Percentiles rank a stretch among this genome's conserved stretches.
phyloP scores from a whole-genome alignment of 2,797 vertebrate genomes.

The Acomys russatus region DNA sequence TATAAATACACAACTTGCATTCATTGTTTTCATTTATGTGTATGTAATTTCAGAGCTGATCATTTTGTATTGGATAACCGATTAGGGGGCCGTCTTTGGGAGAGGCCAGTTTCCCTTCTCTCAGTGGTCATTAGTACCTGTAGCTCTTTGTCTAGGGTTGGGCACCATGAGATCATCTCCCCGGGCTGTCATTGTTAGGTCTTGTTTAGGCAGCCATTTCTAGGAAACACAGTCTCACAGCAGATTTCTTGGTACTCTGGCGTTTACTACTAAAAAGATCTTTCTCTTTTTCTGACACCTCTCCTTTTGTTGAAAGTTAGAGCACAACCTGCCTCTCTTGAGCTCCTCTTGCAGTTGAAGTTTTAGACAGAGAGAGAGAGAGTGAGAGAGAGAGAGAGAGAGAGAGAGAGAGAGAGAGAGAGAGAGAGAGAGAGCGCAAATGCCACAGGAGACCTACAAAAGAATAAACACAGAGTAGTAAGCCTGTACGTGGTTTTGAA shows the following conservation, averaged over 20 bases:
- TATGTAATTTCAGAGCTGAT: neutral
- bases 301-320: slow-evolving; percentile 61
- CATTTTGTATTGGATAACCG: neutral
- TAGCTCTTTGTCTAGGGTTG: neutral
- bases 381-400: neutral
- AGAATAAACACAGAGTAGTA: neutral
- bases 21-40: neutral
- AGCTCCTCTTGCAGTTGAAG: slow-evolving; percentile 62
- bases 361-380: slow-evolving; percentile 48
- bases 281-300: slow-evolving; percentile 46
- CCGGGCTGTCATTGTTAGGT: neutral
- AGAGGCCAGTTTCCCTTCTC: neutral
- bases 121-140: neutral
- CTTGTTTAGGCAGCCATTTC: neutral
- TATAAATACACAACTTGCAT: neutral
- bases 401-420: neutral
- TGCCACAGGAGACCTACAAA: neutral
- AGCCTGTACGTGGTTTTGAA: neutral
- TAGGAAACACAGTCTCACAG: neutral
- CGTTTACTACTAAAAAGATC: neutral
- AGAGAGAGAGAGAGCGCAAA: slow-evolving; percentile 13
- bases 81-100: neutral
- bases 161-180: neutral
- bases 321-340: slow-evolving; percentile 36
- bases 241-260: neutral